phyloP scores from a whole-genome alignment of 2,797 vertebrate genomes.

The Yasuhikotakia modesta region DNA sequence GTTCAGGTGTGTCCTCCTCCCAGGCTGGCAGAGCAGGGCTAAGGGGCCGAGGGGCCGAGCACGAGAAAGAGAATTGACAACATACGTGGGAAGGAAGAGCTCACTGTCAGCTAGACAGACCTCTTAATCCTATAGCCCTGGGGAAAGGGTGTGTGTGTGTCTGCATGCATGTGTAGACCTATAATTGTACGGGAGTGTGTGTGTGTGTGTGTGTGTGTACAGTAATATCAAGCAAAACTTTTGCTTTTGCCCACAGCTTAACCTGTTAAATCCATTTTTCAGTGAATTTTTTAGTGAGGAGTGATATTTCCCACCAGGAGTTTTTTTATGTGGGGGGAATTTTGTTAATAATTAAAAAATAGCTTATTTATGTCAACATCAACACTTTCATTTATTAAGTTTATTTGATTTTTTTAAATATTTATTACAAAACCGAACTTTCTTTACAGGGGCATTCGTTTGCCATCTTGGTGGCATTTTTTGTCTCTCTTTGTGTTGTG shows the following conservation, averaged over 20 bases:
- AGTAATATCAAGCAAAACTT: constrained; percentile 25
- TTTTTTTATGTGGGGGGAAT: no score
- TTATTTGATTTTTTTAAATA: no score
- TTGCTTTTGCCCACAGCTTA: constrained; percentile 46
- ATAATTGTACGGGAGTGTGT: constrained; percentile 62
- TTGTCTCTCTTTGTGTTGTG: constrained; percentile 42
- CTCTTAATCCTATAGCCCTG: constrained; percentile 84
- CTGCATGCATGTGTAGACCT: constrained; percentile 52
- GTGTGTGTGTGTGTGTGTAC: constrained; percentile 21
- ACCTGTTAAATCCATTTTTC: constrained; percentile 41
- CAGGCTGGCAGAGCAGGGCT: constrained; percentile 63
- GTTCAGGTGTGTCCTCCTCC: constrained; percentile 73
- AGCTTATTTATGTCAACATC: no score
- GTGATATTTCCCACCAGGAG: no score
- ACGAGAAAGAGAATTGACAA: constrained; percentile 69
- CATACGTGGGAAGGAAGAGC: constrained; percentile 81
- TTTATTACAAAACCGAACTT: no score
- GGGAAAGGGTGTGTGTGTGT: constrained; percentile 74
- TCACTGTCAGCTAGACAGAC: constrained; percentile 85
- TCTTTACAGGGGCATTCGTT: no score
- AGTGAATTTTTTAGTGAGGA: no score
- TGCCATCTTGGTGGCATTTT: background rate
- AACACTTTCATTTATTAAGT: no score
- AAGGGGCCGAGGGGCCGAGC: constrained; percentile 63
- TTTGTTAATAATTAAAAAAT: no score